Evolutionary conservation across 2,888 invertebrate species (phyloP), one percentile per base, ranked within the genome.

Genomic region (Caenorhabditis sp.): DNA sequence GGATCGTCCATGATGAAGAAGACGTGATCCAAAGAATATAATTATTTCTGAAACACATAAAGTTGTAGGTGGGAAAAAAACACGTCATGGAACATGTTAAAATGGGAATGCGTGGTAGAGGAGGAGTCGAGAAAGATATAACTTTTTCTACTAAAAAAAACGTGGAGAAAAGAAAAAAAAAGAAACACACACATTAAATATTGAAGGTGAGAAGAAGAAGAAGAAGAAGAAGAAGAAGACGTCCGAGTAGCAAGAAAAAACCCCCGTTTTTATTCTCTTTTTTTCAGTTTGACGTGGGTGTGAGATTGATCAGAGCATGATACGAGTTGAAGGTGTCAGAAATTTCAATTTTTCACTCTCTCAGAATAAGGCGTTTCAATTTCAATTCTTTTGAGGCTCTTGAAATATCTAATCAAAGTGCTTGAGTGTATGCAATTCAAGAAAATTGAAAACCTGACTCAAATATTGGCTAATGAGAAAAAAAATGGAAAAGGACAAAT

Each of bases 1-100:
- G 81, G 81, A 69, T 80, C 79, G 74, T 76, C 76, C 75, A 75
- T 72, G 58, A 63, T 69, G 65, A 54, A 58, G 66, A 60, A 10
- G 43, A 43, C 58, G 43, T 43, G 43, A 43, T 43, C 3, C 14
- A 43, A 43, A 43, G 17, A 17, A 43, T 43, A 43, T 43, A 43
- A 43, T 43, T 43, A 43, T 43, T 43, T 43, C 43, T 43, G 43
- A 49, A 49, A 49, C 4, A 49, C 5, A 49, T 19, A 4, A 49
- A 19, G 4, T 14, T 49, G 5, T n/a, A n/a, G n/a, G n/a, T n/a
- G n/a, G 50, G n/a, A 50, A 50, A 50, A 50, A 50, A 50, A 4
- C 12, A 19, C 12, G 12, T 55, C 55, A 55, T 21, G 21, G 5
- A 23, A 27, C 19, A 21, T 21, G 19, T n/a, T 5, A n/a, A 10